Evolutionary conservation across 2,113 vertebrate genomes (phyloP).

Genomic region (Phaethornis superciliosus): DNA sequence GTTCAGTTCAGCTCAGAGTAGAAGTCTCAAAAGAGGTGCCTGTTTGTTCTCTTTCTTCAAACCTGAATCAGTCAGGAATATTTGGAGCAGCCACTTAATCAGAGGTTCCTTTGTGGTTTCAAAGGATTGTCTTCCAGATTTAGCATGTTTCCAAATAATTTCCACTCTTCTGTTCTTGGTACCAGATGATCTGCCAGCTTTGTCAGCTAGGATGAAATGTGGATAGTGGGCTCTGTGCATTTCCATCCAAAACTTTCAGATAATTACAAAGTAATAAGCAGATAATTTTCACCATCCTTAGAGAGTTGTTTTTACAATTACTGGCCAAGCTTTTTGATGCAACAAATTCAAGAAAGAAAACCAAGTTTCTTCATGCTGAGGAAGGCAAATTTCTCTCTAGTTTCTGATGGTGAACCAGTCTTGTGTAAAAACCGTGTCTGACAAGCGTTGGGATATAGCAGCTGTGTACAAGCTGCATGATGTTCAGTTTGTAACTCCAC

Average conservation of each 20-base stretch:
- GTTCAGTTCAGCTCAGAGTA: neutral
- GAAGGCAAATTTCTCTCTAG: neutral
- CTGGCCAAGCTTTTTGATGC: conserved; percentile 25
- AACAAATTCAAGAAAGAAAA: conserved; percentile 42
- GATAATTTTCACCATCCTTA: conserved; percentile 42
- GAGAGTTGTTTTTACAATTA: conserved; percentile 43
- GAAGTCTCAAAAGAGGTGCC: neutral
- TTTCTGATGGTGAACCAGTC: neutral
- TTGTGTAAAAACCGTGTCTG: neutral
- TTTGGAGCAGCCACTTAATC: conserved; percentile 16
- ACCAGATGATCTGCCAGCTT: conserved; percentile 42
- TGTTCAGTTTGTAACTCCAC: conserved; percentile 37
- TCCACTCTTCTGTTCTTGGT: conserved; percentile 51
- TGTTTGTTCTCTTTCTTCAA: conserved; percentile 34
- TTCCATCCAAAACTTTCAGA: conserved; percentile 60
- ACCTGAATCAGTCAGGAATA: conserved; percentile 6
- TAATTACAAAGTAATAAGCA: conserved; percentile 68
- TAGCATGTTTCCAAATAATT: conserved; percentile 39
- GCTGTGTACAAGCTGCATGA: neutral
- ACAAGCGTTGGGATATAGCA: neutral
- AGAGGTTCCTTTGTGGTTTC: conserved; percentile 32
- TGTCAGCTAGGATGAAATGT: conserved; percentile 63
- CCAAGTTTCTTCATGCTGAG: conserved; percentile 39
- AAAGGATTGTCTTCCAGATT: conserved; percentile 45
- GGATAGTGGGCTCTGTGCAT: neutral